These are phyloP conservation scores for Dryomyza anilis DNA, from an alignment of 2,888 invertebrate species.

Conservation along the genomic window DNA sequence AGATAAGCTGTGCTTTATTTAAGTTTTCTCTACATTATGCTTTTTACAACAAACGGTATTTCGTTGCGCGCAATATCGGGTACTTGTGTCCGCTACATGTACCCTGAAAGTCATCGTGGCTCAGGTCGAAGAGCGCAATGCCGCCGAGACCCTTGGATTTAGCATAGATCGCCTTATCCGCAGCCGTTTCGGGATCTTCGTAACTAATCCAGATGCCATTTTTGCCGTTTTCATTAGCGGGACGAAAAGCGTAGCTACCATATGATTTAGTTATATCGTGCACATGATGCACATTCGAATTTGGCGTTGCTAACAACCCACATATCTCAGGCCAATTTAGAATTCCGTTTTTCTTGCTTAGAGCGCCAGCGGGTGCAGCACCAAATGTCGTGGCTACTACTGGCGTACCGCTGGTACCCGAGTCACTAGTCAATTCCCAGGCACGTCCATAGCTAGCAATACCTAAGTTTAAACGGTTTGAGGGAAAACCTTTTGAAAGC, in stretches of 20 bases:
- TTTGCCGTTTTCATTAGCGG: conserved; percentile 69
- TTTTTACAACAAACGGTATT: conserved; percentile 66
- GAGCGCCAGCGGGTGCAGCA: conserved; percentile 74
- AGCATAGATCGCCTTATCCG: conserved; percentile 76
- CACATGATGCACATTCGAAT: conserved; percentile 69
- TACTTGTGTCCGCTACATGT: conserved; percentile 80
- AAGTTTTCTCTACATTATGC: too few relatives aligned
- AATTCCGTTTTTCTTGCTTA: conserved; percentile 73
- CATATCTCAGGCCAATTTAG: conserved; percentile 82
- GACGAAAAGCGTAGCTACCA: conserved; percentile 78
- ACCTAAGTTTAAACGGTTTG: conserved; percentile 72
- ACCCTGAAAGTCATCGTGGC: conserved; percentile 81
- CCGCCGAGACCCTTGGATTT: conserved; percentile 79
- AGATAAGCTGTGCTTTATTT: too few relatives aligned
- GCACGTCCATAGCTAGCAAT: conserved; percentile 76
- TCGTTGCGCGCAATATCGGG: conserved; percentile 78
- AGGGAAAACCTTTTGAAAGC: conserved; percentile 66
- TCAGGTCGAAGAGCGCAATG: conserved; percentile 75
- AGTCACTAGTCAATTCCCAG: conserved; percentile 77
- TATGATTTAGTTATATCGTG: conserved; percentile 81
- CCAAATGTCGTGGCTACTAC: conserved; percentile 71
- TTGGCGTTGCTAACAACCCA: conserved; percentile 72
- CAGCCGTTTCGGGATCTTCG: conserved; percentile 82
- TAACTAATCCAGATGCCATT: conserved; percentile 85
- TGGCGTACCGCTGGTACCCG: conserved; percentile 78